Evolutionary conservation across 2,797 vertebrate genomes (phyloP).

Genomic region (Aeoliscus strigatus): DNA sequence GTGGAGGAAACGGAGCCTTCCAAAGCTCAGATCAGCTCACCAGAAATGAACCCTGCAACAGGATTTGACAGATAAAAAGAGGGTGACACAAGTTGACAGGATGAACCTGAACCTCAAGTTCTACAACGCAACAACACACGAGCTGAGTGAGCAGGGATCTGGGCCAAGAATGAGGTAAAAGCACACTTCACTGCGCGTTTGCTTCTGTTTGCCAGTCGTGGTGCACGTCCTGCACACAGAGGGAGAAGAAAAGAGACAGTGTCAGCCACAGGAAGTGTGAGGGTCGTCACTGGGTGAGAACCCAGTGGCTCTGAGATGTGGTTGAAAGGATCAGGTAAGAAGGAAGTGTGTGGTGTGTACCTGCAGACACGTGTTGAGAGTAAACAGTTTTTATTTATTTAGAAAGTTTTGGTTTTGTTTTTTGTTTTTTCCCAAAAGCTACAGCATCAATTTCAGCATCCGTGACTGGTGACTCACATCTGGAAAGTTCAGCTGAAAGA

Average conservation of each 20-base stretch:
- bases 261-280: conserved; percentile 54
- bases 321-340: conserved; percentile 12
- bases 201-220: neutral
- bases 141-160: conserved; percentile 22
- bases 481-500: conserved; percentile 39
- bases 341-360: conserved; percentile 16
- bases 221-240: conserved; percentile 4
- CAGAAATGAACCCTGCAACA: conserved; percentile 46
- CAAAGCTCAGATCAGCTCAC: conserved; percentile 40
- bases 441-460: no score
- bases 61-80: conserved; percentile 44
- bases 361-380: neutral
- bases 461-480: conserved; percentile 42
- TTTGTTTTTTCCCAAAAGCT: no score
- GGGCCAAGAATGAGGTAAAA: conserved; percentile 33
- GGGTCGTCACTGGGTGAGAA: conserved; percentile 43
- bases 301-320: conserved; percentile 25
- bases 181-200: conserved; percentile 1
- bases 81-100: conserved; percentile 19
- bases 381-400: no score
- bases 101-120: conserved; percentile 17
- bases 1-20: conserved; percentile 42
- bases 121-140: conserved; percentile 13
- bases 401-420: no score
- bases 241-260: conserved; percentile 2